These are phyloP conservation scores for roundworm (Caenorhabditis elegans) DNA, from an alignment of 1,140 invertebrate genomes.

Conservation along the genomic window WBcel235 BX284604.4:9354501-9355000, in stretches of 20 bases:
- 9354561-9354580: too few relatives aligned
- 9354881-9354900: neutral
- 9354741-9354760: neutral
- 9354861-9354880: too few relatives aligned
- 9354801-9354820: neutral
- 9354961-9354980: too few relatives aligned
- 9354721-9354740: neutral
- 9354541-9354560: too few relatives aligned
- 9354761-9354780: neutral
- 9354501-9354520: too few relatives aligned
- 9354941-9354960: neutral
- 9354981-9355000: too few relatives aligned
- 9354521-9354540: too few relatives aligned
- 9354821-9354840: neutral
- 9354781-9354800: neutral
- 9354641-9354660: neutral
- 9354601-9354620: too few relatives aligned
- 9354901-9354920: neutral
- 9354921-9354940: slow-evolving; percentile 3
- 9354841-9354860: too few relatives aligned
- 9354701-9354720: too few relatives aligned
- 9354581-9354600: neutral
- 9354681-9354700: too few relatives aligned
- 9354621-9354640: too few relatives aligned
- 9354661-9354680: neutral